Conservation (phyloP, 2,888 invertebrate species). For the Tetragonisca angustula region DNA sequence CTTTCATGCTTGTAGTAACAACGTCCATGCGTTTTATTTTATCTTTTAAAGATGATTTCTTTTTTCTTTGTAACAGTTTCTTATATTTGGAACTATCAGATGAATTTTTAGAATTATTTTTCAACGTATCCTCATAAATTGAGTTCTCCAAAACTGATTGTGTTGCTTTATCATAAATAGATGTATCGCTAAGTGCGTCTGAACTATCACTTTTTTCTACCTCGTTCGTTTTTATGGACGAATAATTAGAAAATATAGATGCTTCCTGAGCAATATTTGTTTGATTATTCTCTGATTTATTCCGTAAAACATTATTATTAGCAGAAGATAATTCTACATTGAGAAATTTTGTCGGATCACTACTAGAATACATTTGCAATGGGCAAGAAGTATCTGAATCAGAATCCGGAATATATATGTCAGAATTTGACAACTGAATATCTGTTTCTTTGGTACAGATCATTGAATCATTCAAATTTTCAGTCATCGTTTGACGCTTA, state of each 20-base stretch:
- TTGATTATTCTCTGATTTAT: slow-evolving; percentile 1
- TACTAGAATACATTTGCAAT: slow-evolving; percentile 74
- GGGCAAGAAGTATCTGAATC: slow-evolving; percentile 74
- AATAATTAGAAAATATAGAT: slow-evolving; percentile 1
- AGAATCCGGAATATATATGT: slow-evolving; percentile 68
- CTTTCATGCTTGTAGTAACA: background rate
- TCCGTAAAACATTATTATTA: background rate
- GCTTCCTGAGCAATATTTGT: background rate
- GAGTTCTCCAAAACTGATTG: background rate
- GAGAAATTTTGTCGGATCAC: slow-evolving; percentile 65
- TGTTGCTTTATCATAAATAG: background rate
- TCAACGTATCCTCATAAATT: background rate
- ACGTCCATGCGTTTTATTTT: background rate
- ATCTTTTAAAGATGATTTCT: background rate
- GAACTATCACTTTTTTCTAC: background rate
- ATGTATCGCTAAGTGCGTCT: slow-evolving; percentile 2
- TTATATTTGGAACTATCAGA: background rate
- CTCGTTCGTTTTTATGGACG: background rate
- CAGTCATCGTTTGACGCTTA: slow-evolving; percentile 8
- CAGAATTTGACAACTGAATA: slow-evolving; percentile 12
- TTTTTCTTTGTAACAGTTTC: background rate
- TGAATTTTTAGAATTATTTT: background rate
- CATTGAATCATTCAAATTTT: slow-evolving; percentile 31
- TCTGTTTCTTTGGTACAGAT: slow-evolving; percentile 43
- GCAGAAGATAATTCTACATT: slow-evolving; percentile 50